Evolutionary conservation across 1,140 invertebrate genomes (phyloP), one percentile per base, ranked within the genome.

Genomic region (Helicoverpa armigera): DNA sequence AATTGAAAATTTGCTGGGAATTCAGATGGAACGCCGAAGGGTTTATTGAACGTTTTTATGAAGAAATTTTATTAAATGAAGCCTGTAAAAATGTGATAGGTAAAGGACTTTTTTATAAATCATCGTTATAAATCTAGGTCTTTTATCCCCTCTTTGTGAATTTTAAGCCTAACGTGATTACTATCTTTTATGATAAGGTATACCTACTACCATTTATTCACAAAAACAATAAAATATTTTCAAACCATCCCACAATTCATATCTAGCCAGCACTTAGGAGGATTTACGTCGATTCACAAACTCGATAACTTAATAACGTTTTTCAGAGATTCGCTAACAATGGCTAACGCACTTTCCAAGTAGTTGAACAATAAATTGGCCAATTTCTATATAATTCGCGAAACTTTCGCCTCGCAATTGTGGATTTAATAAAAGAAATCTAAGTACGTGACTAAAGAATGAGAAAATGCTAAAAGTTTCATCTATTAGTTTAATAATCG

Each of bases 341-440:
- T 56, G 50, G 63, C 63, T 50, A 14, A 70, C 67, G 67, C 50
- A 70, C 48, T 70, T 53, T 23, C 48, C 9, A 70, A 70, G 67
- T 70, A 70, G 23, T 53, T 70, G 12, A 53, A 70, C 67, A 70
- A 70, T 70, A 70, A 70, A 53, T 70, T 70, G 50, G 48, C 67
- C 67, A 70, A 70, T 53, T 67, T 70, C 48, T 53, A 23, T 53
- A 67, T 53, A 53, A 53, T 70, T 70, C 12, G 67, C 7, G 12
- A 53, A 70, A 53, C n/a, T 70, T 53, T 43, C 14, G 35, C 35
- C 72, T 56, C 23, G 48, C 72, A 60, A 74, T 74, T 58, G 54
- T 74, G 16, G 43, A 67, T 67, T 67, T 74, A 58, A 48, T 58
- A 35, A 58, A 74, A 74, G 54, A 74, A 60, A 48, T 23, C 31